Percentiles rank a stretch among this genome's conserved stretches.
These are phyloP conservation scores for Xerus rutilus DNA, from an alignment of 2,797 vertebrate species.

Conservation along the genomic window DNA sequence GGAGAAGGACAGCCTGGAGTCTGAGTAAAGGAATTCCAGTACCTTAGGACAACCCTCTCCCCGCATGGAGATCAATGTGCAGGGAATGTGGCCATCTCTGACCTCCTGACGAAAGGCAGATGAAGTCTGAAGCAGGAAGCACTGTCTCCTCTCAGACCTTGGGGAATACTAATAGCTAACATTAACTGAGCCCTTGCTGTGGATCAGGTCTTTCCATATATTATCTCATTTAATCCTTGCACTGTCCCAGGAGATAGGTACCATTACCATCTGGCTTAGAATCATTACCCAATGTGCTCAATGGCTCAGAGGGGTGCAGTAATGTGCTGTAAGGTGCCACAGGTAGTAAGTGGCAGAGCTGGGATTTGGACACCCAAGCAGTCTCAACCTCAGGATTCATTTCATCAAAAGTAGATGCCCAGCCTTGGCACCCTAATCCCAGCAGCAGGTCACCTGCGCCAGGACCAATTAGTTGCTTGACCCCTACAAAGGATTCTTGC, in stretches of 20 bases:
- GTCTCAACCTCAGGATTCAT: not conserved
- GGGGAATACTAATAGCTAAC: not conserved
- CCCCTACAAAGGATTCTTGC: not conserved
- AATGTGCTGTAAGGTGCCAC: not conserved
- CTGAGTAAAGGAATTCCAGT: not conserved
- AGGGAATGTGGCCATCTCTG: not conserved
- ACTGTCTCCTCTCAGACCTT: not conserved
- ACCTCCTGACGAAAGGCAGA: not conserved
- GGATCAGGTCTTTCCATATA: rapidly evolving
- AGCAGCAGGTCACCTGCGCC: not conserved
- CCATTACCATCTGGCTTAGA: not conserved
- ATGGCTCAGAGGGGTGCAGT: not conserved
- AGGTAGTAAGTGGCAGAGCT: not conserved
- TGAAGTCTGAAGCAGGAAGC: not conserved
- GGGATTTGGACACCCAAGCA: not conserved
- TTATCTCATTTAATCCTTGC: not conserved
- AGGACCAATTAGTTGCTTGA: not conserved
- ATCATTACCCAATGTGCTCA: not conserved
- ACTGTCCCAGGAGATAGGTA: not conserved
- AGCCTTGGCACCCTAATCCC: not conserved
- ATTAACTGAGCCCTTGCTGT: not conserved
- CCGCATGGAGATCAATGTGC: not conserved
- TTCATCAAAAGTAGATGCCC: not conserved
- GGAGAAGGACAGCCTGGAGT: not conserved
- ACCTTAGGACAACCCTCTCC: not conserved